A percentile compares a stretch with the other conserved stretches of the same genome.
Evolutionary conservation across 92 coral and sea anemone genomes (phyloP).

Genomic region (Porites lobata): DNA sequence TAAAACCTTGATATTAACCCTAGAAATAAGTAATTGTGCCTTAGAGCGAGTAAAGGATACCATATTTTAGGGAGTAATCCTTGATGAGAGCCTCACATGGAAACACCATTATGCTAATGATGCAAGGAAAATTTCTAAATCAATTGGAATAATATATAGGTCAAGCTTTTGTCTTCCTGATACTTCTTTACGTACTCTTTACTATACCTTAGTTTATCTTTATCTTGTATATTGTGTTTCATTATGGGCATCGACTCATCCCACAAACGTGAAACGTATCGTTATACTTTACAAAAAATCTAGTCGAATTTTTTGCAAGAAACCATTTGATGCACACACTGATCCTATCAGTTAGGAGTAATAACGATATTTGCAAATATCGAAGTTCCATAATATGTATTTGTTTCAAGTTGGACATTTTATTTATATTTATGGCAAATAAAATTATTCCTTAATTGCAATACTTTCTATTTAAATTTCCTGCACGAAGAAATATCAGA

Average conservation of each 20-base stretch:
- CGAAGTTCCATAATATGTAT: neutral
- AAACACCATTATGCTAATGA: neutral
- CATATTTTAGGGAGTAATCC: neutral
- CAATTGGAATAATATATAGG: no score
- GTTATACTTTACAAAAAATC: neutral
- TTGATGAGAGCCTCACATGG: neutral
- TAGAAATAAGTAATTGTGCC: neutral
- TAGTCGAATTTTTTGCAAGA: neutral
- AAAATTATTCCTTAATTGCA: neutral
- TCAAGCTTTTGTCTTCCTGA: neutral
- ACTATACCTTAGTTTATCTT: neutral
- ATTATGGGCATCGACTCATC: neutral
- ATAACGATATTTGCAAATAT: neutral
- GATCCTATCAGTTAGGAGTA: neutral
- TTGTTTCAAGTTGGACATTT: neutral
- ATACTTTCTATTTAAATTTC: neutral
- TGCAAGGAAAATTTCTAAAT: neutral
- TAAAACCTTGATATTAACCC: neutral
- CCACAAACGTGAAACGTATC: slow-evolving; percentile 6
- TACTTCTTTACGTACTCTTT: neutral
- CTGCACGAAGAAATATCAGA: no score
- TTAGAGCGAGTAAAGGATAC: no score
- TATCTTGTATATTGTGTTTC: neutral
- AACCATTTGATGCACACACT: slow-evolving; percentile 7
- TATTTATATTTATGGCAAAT: neutral